These are phyloP conservation scores for Zonitis immaculata DNA, from an alignment of 2,888 invertebrate species.

Conservation along the genomic window DNA sequence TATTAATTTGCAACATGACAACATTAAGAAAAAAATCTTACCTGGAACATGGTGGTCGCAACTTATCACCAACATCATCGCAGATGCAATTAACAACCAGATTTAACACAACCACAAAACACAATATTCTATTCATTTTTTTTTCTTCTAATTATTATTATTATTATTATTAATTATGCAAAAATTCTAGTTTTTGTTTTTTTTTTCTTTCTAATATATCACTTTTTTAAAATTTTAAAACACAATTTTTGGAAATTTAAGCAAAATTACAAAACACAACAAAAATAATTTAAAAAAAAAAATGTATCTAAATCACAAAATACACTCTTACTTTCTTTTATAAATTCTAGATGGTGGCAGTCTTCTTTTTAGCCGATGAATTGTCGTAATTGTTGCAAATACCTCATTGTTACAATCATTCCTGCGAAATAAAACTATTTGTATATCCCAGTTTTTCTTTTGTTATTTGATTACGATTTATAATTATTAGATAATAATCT, in stretches of 20 bases:
- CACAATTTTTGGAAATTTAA: constrained; percentile 5
- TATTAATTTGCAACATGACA: background rate
- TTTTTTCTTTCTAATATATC: too few species aligned
- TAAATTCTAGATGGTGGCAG: constrained; percentile 15
- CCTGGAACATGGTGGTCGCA: constrained; percentile 56
- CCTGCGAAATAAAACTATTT: constrained; percentile 23
- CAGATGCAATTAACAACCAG: constrained; percentile 43
- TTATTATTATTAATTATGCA: background rate
- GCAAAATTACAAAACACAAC: background rate
- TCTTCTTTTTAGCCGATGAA: constrained; percentile 21
- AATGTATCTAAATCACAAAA: background rate
- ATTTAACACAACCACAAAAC: constrained; percentile 43
- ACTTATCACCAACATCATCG: constrained; percentile 45
- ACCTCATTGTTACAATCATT: constrained; percentile 20
- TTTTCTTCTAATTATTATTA: constrained; percentile 5
- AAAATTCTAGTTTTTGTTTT: constrained; percentile 3
- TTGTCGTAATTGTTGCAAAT: constrained; percentile 7
- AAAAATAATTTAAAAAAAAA: background rate
- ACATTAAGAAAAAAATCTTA: constrained; percentile 40
- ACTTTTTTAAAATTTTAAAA: background rate
- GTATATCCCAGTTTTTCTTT: background rate
- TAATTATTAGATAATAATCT: too few species aligned
- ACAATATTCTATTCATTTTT: constrained; percentile 49
- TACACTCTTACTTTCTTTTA: constrained; percentile 29
- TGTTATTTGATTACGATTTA: too few species aligned